Percentiles rank a stretch among this genome's conserved stretches.
phyloP scores from a whole-genome alignment of 2,797 vertebrate genomes.

The Saxicola maurus region DNA sequence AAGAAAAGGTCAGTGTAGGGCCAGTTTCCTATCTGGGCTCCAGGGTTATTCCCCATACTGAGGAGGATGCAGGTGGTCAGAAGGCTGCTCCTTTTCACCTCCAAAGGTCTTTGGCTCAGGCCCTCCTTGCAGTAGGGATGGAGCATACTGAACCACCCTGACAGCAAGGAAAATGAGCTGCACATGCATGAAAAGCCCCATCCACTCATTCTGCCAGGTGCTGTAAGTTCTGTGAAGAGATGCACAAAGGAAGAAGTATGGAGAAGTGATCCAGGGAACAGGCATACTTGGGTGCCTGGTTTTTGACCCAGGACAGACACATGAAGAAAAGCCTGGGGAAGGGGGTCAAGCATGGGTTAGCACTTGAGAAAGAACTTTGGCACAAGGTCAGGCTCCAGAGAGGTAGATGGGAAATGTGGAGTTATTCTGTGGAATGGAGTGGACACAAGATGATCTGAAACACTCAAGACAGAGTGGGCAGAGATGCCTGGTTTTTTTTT shows the following conservation, averaged over 20 bases:
- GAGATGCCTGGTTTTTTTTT: background rate
- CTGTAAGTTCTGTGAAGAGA: background rate
- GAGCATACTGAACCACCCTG: accelerated
- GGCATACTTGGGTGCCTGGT: background rate
- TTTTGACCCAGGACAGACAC: background rate
- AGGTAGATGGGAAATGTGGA: background rate
- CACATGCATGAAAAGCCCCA: background rate
- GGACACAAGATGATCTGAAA: background rate
- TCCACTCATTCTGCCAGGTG: background rate
- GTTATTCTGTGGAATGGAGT: background rate
- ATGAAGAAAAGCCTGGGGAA: background rate
- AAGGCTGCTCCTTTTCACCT: background rate
- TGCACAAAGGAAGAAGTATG: accelerated
- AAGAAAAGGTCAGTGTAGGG: background rate
- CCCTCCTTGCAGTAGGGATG: too few species aligned
- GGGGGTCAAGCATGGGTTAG: background rate
- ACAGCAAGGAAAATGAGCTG: accelerated
- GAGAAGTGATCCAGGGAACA: background rate
- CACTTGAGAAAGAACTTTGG: background rate
- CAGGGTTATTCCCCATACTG: background rate
- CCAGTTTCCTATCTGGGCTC: background rate
- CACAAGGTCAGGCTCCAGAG: background rate
- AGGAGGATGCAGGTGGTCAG: background rate
- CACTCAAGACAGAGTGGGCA: background rate
- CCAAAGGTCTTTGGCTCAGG: background rate